Percentiles rank a stretch among this genome's conserved stretches.
phyloP scores from a whole-genome alignment of 2,797 vertebrate genomes.

The Lycodopsis pacificus region DNA sequence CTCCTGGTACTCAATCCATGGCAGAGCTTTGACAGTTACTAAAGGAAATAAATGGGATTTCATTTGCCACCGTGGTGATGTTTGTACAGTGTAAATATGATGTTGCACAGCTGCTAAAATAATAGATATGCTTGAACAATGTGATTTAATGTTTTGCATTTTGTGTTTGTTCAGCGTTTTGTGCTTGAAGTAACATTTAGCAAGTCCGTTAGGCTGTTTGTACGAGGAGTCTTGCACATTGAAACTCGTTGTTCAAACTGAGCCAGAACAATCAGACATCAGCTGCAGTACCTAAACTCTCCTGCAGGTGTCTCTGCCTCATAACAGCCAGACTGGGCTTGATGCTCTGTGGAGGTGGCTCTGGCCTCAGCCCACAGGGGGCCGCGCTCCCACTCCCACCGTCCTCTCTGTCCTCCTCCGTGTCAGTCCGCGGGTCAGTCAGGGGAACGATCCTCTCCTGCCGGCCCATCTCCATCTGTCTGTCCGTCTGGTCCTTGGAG shows the following conservation, averaged over 20 bases:
- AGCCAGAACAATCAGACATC: background rate
- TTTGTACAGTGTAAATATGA: background rate
- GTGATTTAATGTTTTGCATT: no score
- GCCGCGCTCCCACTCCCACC: background rate
- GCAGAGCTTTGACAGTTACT: background rate
- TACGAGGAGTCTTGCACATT: background rate
- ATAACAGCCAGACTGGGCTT: slow-evolving; percentile 85
- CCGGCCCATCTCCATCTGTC: slow-evolving; percentile 64
- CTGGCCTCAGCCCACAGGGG: slow-evolving; percentile 76
- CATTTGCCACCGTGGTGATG: no score
- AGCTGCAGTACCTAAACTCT: slow-evolving; percentile 80
- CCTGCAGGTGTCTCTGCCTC: slow-evolving; percentile 88
- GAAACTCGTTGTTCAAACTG: background rate
- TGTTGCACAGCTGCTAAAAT: background rate
- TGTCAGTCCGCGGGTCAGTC: slow-evolving; percentile 55
- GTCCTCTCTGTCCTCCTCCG: slow-evolving; percentile 64
- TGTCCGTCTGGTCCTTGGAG: slow-evolving; percentile 69
- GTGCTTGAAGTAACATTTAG: background rate
- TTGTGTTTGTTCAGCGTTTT: background rate
- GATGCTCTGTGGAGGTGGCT: slow-evolving; percentile 84
- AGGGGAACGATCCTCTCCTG: slow-evolving; percentile 75
- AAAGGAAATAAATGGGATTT: background rate
- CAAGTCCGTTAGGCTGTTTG: background rate
- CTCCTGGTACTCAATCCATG: background rate
- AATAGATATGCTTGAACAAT: background rate